These are phyloP conservation scores for Alethe diademata DNA, from an alignment of 2,113 vertebrate species.

Conservation along the genomic window DNA sequence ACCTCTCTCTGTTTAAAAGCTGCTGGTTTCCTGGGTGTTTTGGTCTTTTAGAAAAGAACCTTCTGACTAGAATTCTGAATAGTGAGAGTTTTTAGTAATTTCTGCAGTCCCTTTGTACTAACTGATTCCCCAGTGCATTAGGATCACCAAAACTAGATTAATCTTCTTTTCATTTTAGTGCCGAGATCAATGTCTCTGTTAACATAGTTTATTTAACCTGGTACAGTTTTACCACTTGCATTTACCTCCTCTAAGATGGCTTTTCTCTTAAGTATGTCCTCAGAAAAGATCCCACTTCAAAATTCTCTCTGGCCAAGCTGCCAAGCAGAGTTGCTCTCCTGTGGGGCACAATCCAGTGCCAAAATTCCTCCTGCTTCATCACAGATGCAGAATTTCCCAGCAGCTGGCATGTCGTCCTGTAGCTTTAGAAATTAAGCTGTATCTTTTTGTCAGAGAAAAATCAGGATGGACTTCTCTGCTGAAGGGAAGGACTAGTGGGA, in stretches of 20 bases:
- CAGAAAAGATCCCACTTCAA: not conserved
- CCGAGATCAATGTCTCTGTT: not conserved
- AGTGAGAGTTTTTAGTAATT: not conserved
- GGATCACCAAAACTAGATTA: conserved; percentile 13
- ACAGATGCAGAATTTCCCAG: not conserved
- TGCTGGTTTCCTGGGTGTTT: conserved; percentile 11
- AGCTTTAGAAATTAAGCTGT: not conserved
- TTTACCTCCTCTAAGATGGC: not conserved
- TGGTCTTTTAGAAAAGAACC: not conserved
- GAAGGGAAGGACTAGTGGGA: not conserved
- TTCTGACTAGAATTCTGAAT: not conserved
- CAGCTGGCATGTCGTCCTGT: not conserved
- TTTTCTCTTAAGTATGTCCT: not conserved
- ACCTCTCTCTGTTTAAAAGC: not conserved
- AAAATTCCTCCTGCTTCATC: not conserved
- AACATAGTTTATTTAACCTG: not conserved
- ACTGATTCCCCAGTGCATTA: not conserved
- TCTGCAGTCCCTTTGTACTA: not conserved
- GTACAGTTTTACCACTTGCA: not conserved
- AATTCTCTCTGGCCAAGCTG: not conserved
- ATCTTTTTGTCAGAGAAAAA: not conserved
- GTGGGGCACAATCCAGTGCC: not conserved
- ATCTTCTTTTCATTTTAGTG: conserved; percentile 27
- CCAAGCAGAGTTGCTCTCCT: not conserved
- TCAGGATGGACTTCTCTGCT: not conserved